These are phyloP conservation scores for Orthosia gothica DNA, from an alignment of 2,888 invertebrate genomes.

Conservation along the genomic window DNA sequence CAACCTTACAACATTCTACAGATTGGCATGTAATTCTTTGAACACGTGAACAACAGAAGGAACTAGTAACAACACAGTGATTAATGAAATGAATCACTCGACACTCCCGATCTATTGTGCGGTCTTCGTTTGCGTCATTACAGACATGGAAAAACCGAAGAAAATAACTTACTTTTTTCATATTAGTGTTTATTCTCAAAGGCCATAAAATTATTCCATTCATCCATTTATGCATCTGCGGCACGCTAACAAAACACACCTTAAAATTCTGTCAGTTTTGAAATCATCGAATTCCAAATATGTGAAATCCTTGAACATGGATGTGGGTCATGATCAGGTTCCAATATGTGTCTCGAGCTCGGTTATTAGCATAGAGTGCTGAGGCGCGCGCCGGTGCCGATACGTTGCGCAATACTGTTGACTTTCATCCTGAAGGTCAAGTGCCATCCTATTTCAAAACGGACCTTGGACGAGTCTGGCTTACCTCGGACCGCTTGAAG, in stretches of 20 bases:
- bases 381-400: slow-evolving; percentile 85
- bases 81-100: slow-evolving; percentile 71
- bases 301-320: slow-evolving; percentile 90
- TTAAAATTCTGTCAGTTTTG: slow-evolving; percentile 87
- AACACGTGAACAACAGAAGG: slow-evolving; percentile 54
- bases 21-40: slow-evolving; percentile 66
- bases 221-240: slow-evolving; percentile 74
- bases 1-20: slow-evolving; percentile 73
- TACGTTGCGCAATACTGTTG: slow-evolving; percentile 89
- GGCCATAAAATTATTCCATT: slow-evolving; percentile 69
- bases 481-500: slow-evolving; percentile 85
- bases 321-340: slow-evolving; percentile 91
- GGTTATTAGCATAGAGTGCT: slow-evolving; percentile 89
- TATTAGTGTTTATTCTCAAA: slow-evolving; percentile 44
- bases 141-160: slow-evolving; percentile 70
- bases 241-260: slow-evolving; percentile 83
- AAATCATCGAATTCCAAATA: slow-evolving; percentile 90
- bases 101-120: slow-evolving; percentile 69
- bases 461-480: slow-evolving; percentile 89
- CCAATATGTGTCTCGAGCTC: slow-evolving; percentile 87
- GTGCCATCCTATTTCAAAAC: slow-evolving; percentile 91
- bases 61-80: slow-evolving; percentile 63
- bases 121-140: slow-evolving; percentile 66
- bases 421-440: slow-evolving; percentile 92
- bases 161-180: slow-evolving; percentile 67